phyloP scores from a whole-genome alignment of 23 tunicate species.

The Aplidium turbinatum region DNA sequence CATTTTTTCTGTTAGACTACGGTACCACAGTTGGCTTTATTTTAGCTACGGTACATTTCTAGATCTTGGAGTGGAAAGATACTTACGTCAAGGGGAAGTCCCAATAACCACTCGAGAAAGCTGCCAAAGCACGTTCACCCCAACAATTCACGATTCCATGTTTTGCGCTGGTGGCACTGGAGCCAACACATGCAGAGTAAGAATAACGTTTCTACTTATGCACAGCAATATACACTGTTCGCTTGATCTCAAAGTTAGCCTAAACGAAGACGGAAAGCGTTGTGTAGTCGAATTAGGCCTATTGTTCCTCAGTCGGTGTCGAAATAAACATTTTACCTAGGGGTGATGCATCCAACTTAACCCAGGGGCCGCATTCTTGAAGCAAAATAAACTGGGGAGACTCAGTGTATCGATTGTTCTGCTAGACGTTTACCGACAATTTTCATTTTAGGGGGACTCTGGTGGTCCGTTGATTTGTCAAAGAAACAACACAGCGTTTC shows the following conservation, averaged over 20 bases:
- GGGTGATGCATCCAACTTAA: too few relatives aligned
- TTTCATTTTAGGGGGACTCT: constrained; percentile 88
- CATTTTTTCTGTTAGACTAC: neutral
- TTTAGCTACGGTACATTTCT: neutral
- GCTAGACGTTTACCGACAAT: too few relatives aligned
- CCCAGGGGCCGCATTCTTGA: too few relatives aligned
- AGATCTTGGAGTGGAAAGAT: constrained; percentile 52
- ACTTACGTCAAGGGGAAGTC: constrained; percentile 64
- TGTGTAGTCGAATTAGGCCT: too few relatives aligned
- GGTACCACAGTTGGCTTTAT: neutral
- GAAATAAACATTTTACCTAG: too few relatives aligned
- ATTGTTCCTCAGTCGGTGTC: too few relatives aligned
- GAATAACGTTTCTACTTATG: neutral
- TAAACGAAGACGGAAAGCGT: too few relatives aligned
- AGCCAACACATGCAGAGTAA: constrained; percentile 63
- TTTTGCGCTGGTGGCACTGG: constrained; percentile 80
- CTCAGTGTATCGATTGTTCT: too few relatives aligned
- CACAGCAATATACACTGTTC: neutral
- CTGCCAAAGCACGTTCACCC: constrained; percentile 54
- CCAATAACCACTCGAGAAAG: constrained; percentile 42
- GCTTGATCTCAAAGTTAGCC: too few relatives aligned
- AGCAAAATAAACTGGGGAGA: too few relatives aligned
- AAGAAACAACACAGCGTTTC: constrained; percentile 38
- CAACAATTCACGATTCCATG: constrained; percentile 59
- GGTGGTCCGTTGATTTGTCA: constrained; percentile 88